These are phyloP conservation scores for Trichechus manatus DNA, from an alignment of 2,113 vertebrate genomes.

Conservation along the genomic window DNA sequence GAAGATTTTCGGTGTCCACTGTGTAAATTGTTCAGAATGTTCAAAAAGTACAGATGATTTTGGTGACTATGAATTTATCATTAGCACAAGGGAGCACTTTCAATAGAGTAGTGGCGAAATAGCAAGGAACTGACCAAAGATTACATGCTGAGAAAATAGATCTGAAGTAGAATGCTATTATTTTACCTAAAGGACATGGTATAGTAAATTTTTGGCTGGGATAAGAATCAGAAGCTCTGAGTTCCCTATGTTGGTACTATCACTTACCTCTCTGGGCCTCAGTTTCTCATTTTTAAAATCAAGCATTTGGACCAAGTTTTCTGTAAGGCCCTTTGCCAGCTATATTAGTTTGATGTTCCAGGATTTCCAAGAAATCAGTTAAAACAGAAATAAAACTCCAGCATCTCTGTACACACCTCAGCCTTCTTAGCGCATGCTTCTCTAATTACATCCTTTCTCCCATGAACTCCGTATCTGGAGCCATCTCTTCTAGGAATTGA, in stretches of 20 bases:
- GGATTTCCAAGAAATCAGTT: background rate
- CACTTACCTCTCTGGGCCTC: background rate
- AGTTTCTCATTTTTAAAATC: constrained; percentile 54
- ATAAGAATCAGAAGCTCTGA: background rate
- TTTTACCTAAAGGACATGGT: background rate
- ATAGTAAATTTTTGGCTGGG: background rate
- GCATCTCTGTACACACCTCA: background rate
- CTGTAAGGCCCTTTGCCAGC: background rate
- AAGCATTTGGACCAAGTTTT: background rate
- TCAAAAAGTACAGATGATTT: background rate
- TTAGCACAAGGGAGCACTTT: background rate
- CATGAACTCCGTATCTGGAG: constrained; percentile 56
- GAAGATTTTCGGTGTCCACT: background rate
- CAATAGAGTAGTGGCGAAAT: background rate
- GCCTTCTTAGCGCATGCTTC: background rate
- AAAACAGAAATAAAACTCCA: constrained; percentile 59
- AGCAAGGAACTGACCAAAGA: background rate
- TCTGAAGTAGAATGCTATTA: background rate
- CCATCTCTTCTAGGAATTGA: constrained; percentile 70
- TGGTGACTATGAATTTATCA: background rate
- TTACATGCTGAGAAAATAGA: background rate
- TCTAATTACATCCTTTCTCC: constrained; percentile 57
- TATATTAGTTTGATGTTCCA: background rate
- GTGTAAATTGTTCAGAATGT: background rate
- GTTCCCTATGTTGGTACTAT: background rate